Percentiles rank a stretch among this genome's conserved stretches.
Conservation (phyloP, 2,888 invertebrate species). For the Morpho helenor region DNA sequence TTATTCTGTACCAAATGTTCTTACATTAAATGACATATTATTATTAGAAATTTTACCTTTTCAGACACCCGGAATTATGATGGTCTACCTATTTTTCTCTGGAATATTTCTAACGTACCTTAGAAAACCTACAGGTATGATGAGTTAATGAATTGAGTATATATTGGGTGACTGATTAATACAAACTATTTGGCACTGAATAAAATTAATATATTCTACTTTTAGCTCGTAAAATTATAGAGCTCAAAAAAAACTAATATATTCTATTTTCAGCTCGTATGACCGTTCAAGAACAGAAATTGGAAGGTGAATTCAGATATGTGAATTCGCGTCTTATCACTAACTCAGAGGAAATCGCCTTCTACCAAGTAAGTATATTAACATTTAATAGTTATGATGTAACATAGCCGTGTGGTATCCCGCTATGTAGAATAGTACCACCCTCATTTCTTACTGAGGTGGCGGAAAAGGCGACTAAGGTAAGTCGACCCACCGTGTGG, state of each 20-base stretch:
- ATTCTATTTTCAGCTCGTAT: slow-evolving; percentile 76
- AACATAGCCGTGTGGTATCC: no score
- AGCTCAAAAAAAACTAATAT: neutral
- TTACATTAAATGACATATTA: no score
- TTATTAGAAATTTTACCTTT: neutral
- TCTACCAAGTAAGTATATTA: slow-evolving; percentile 82
- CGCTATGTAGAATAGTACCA: no score
- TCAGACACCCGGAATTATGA: slow-evolving; percentile 93
- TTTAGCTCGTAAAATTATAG: no score
- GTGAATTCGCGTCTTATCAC: slow-evolving; percentile 97
- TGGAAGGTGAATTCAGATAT: slow-evolving; percentile 99
- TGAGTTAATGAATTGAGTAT: no score
- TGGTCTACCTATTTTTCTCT: slow-evolving; percentile 91
- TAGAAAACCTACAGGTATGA: slow-evolving; percentile 88
- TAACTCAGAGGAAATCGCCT: slow-evolving; percentile 96
- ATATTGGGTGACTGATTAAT: no score
- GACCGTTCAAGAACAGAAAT: slow-evolving; percentile 96
- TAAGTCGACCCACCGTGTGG: no score
- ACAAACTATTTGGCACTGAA: neutral
- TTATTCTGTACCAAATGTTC: no score
- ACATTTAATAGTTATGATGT: neutral
- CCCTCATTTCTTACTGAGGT: no score
- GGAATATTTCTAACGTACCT: slow-evolving; percentile 92
- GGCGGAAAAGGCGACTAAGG: no score
- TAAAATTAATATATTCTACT: slow-evolving; percentile 6